Percentiles rank a stretch among this genome's conserved stretches.
Evolutionary conservation across 2,888 invertebrate species (phyloP).

Genomic region (Hirtodrosophila cameraria): DNA sequence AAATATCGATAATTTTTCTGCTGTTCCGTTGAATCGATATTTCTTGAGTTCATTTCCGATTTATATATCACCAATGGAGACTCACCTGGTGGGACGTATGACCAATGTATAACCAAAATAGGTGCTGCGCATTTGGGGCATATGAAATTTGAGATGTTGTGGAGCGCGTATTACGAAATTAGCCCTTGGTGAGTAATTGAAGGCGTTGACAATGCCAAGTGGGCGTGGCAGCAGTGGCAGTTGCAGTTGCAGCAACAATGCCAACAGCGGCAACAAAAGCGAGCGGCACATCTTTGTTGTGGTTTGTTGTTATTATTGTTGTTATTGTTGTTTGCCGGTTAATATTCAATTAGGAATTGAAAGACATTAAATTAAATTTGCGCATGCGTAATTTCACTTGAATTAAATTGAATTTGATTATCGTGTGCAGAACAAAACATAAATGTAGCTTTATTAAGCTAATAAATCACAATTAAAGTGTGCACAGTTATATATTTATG

Average conservation of each 20-base stretch:
- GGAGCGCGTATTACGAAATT: slow-evolving; percentile 76
- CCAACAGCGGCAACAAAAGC: neutral
- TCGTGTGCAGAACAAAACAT: slow-evolving; percentile 1
- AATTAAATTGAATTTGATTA: slow-evolving; percentile 47
- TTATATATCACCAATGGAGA: too few species aligned
- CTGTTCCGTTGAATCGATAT: too few species aligned
- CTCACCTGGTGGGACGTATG: slow-evolving; percentile 81
- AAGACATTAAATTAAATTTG: slow-evolving; percentile 53
- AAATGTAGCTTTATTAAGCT: slow-evolving; percentile 27
- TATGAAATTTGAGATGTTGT: slow-evolving; percentile 58
- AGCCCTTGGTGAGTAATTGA: slow-evolving; percentile 81
- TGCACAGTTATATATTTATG: slow-evolving; percentile 33
- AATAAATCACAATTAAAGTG: slow-evolving; percentile 72
- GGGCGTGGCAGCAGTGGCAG: slow-evolving; percentile 18
- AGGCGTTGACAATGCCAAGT: slow-evolving; percentile 46
- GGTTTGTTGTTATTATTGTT: slow-evolving; percentile 2
- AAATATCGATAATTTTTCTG: too few species aligned
- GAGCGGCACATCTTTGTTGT: slow-evolving; percentile 32
- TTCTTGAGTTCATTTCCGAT: too few species aligned
- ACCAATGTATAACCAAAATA: slow-evolving; percentile 82
- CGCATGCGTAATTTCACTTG: slow-evolving; percentile 58
- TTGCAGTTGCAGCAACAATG: neutral
- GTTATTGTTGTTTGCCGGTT: slow-evolving; percentile 14
- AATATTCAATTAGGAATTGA: slow-evolving; percentile 42
- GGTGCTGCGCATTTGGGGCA: slow-evolving; percentile 78